These are phyloP conservation scores for Lota lota DNA, from an alignment of 2,113 vertebrate genomes.

Conservation along the genomic window DNA sequence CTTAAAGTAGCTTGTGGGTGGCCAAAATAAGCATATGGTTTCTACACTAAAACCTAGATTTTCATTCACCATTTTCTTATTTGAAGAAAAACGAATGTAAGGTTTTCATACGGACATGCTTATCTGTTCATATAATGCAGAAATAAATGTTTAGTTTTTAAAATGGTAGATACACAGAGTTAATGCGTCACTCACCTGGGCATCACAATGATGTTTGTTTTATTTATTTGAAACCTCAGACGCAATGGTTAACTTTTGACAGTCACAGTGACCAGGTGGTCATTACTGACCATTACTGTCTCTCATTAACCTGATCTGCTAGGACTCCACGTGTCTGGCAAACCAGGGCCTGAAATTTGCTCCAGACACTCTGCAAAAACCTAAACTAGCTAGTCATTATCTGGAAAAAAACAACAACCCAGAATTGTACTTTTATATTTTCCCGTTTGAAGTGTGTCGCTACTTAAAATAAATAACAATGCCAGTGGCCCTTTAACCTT, in stretches of 20 bases:
- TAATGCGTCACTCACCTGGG: background rate
- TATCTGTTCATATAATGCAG: too few relatives aligned
- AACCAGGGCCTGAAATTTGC: constrained; percentile 56
- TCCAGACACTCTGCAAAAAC: constrained; percentile 39
- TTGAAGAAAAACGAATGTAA: too few relatives aligned
- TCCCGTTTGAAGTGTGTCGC: constrained; percentile 64
- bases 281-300: constrained; percentile 32
- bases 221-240: constrained; percentile 7
- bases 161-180: too few relatives aligned
- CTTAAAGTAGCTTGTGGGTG: too few relatives aligned
- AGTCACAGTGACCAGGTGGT: constrained; percentile 33
- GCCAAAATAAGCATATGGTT: too few relatives aligned
- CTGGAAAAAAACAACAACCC: constrained; percentile 29
- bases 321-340: constrained; percentile 24
- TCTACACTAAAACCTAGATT: too few relatives aligned
- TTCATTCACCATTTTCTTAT: too few relatives aligned
- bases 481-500: constrained; percentile 52
- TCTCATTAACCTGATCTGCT: constrained; percentile 48
- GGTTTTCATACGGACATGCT: too few relatives aligned
- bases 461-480: constrained; percentile 53
- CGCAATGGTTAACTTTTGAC: constrained; percentile 16
- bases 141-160: too few relatives aligned
- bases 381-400: constrained; percentile 55
- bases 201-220: background rate
- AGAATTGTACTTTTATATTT: constrained; percentile 24